Evolutionary conservation across 2,113 vertebrate species (phyloP), one percentile per base, ranked within the genome.

Genomic region (Etheostoma cragini): DNA sequence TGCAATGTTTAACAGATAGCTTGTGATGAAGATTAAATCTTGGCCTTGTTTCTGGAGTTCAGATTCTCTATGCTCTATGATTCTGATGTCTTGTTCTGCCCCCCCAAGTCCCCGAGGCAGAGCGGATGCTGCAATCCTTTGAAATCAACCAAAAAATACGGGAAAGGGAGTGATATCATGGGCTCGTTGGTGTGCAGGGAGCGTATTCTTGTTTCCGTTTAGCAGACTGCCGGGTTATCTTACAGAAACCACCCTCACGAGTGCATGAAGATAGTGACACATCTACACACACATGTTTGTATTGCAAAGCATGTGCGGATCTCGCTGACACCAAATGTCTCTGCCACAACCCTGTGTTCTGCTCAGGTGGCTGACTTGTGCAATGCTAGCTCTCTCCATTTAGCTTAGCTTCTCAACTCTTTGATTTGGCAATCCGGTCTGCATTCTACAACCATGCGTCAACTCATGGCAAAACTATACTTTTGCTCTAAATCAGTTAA

Each of bases 41-140:
- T 45, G 71, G 66, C 74, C 75, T 82, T 82, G 84, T 86, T 86
- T 85, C 76, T 52, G 21, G 50, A 75, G 86, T 85, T 83, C 76
- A 70, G 74, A 30, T 30, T 30, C 30, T 30, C 30, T 30, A 30
- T 62, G 60, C 79, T 84, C 57, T 71, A 47, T 84, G 77, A 83
- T 84, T 77, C 50, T 74, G 75, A 87, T 54, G 78, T 85, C 80
- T 90, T 81, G 67, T 80, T 89, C 79, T 78, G 72, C 42, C 47
- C 49, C 86, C 82, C 0, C 10, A 76, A 80, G 76, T 70, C 75
- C 74, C n/a, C 2, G 53, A 30, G 53, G 80, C 78, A 50, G 66
- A 75, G 76, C 19, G 72, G 88, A 93, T 92, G 92, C 87, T 91
- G 91, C 89, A 92, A 90, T 85, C 81, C 84, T 86, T 88, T 92